Conservation (phyloP, 2,113 vertebrate genomes). For the Phocoena sinus region DNA sequence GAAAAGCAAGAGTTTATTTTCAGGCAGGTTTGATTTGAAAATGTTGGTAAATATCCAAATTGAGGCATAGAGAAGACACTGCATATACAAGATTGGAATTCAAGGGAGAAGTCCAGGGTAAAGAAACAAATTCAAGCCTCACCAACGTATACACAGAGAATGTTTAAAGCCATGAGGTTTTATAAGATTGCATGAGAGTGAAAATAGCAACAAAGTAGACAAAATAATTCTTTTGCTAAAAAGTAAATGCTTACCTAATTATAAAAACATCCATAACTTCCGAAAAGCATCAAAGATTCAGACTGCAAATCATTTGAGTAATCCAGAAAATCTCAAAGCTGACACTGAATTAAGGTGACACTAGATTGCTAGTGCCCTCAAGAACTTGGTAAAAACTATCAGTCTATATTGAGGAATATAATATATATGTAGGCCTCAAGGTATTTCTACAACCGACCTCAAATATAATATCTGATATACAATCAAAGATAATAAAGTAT, state of each 20-base stretch:
- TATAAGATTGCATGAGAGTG: neutral
- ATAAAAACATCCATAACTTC: neutral
- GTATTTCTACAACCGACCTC: neutral
- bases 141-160: neutral
- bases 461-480: neutral
- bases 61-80: neutral
- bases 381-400: neutral
- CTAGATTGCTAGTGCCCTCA: neutral
- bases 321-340: neutral
- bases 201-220: neutral
- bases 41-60: neutral
- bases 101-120: neutral
- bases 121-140: neutral
- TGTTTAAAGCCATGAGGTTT: neutral
- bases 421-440: neutral
- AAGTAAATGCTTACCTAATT: neutral
- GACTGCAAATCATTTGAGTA: neutral
- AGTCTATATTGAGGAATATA: neutral
- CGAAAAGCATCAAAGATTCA: neutral
- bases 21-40: neutral
- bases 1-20: neutral
- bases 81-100: neutral
- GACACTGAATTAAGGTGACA: neutral
- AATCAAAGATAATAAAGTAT: neutral
- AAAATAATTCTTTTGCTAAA: neutral